These are phyloP conservation scores for Anthoptus insignis DNA, from an alignment of 2,888 invertebrate species.

Conservation along the genomic window DNA sequence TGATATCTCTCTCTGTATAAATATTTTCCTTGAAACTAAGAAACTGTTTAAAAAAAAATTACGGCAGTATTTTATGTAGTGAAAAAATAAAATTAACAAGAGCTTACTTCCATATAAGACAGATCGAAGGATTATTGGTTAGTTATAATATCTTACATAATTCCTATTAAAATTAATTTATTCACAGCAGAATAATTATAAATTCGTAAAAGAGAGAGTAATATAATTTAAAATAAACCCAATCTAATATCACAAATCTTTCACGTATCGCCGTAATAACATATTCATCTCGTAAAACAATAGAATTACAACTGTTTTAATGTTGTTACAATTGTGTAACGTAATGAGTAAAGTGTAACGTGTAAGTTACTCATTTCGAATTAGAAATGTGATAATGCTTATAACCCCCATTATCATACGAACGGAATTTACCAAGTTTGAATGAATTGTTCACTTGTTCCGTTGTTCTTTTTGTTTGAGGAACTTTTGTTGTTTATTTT, in stretches of 20 bases:
- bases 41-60: too few relatives aligned
- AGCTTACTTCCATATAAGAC: too few relatives aligned
- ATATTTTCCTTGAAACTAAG: too few relatives aligned
- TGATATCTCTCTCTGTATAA: too few relatives aligned
- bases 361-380: conserved; percentile 26
- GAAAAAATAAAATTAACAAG: too few relatives aligned
- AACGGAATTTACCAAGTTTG: conserved; percentile 16
- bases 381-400: conserved; percentile 29
- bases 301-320: conserved; percentile 22
- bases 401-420: conserved; percentile 23
- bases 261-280: conserved; percentile 6
- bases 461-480: conserved; percentile 1
- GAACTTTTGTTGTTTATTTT: conserved; percentile 6
- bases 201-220: too few relatives aligned
- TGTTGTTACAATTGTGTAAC: conserved; percentile 21
- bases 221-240: background rate
- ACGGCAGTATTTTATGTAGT: too few relatives aligned
- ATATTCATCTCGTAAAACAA: conserved; percentile 26
- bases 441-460: conserved; percentile 11
- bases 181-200: too few relatives aligned
- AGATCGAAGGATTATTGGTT: too few relatives aligned
- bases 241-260: conserved; percentile 16
- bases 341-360: conserved; percentile 22
- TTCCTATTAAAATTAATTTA: too few relatives aligned
- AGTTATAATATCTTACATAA: too few relatives aligned